Conservation (phyloP, 2,888 invertebrate species). For the Caenorhabditis parvicauda region DNA sequence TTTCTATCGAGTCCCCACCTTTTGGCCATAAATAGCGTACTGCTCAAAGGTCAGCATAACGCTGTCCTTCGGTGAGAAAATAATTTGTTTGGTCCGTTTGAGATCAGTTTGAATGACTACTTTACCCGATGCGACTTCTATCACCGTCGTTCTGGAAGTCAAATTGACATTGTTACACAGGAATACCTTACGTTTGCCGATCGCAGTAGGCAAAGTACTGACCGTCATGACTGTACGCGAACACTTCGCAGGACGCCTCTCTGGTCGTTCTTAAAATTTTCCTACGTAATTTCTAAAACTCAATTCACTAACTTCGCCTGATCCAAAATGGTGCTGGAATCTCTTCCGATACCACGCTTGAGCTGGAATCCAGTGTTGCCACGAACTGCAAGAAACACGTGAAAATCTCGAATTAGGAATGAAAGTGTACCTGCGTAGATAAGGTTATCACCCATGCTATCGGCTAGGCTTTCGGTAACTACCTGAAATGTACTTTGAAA, state of each 20-base stretch:
- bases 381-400: conserved; percentile 37
- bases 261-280: conserved; percentile 40
- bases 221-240: conserved; percentile 55
- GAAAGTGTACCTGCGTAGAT: conserved; percentile 36
- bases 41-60: conserved; percentile 55
- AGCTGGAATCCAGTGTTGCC: conserved; percentile 45
- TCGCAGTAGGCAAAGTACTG: conserved; percentile 57
- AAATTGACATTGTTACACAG: not conserved
- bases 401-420: not conserved
- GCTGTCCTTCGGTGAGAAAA: conserved; percentile 58
- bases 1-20: conserved; percentile 8
- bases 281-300: not conserved
- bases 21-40: conserved; percentile 51
- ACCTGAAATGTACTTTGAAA: too few relatives aligned
- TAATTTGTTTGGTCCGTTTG: conserved; percentile 46
- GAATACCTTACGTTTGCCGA: conserved; percentile 38
- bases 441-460: conserved; percentile 48
- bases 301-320: conserved; percentile 24
- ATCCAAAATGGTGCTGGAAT: conserved; percentile 30
- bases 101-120: conserved; percentile 41
- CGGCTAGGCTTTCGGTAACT: too few relatives aligned
- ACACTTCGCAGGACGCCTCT: conserved; percentile 46
- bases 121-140: conserved; percentile 49
- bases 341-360: conserved; percentile 40
- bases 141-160: conserved; percentile 45